Evolutionary conservation across 2,113 vertebrate species (phyloP).

Genomic region (Melanostigma gelatinosum): DNA sequence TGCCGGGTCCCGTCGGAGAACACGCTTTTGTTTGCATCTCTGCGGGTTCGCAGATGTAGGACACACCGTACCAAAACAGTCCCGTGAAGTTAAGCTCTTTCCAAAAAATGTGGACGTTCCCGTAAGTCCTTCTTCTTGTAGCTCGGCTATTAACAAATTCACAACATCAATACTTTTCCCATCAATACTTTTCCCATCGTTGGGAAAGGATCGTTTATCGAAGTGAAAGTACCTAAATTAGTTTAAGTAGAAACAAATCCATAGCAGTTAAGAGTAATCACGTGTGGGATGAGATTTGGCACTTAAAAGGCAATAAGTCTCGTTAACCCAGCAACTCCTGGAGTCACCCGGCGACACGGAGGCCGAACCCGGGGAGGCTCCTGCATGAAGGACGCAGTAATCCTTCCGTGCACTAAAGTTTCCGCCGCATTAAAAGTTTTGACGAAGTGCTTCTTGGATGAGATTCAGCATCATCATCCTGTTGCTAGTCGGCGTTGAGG

Average conservation of each 20-base stretch:
- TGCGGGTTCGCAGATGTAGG: background rate
- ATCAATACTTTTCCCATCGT: conserved; percentile 59
- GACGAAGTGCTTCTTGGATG: conserved; percentile 15
- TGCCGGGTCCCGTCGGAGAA: conserved; percentile 46
- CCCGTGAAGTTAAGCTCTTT: background rate
- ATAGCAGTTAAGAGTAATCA: conserved; percentile 41
- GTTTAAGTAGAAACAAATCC: conserved; percentile 50
- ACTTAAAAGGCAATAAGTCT: conserved; percentile 25
- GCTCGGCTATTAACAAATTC: conserved; percentile 28
- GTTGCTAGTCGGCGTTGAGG: conserved; percentile 35
- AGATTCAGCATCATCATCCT: conserved; percentile 42
- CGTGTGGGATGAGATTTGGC: conserved; percentile 46
- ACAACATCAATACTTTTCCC: conserved; percentile 51
- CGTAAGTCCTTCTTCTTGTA: background rate
- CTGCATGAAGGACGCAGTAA: background rate
- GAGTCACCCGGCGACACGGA: conserved; percentile 11
- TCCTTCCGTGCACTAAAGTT: conserved; percentile 32
- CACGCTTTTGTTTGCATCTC: conserved; percentile 35
- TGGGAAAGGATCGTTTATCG: conserved; percentile 31
- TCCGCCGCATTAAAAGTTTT: conserved; percentile 32
- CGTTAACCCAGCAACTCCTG: conserved; percentile 19
- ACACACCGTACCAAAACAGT: conserved; percentile 2
- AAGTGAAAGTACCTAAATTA: conserved; percentile 28
- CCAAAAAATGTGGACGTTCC: background rate
- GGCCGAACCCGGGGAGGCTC: background rate